phyloP scores from a whole-genome alignment of 2,113 vertebrate genomes.

The Rhipidura dahli region DNA sequence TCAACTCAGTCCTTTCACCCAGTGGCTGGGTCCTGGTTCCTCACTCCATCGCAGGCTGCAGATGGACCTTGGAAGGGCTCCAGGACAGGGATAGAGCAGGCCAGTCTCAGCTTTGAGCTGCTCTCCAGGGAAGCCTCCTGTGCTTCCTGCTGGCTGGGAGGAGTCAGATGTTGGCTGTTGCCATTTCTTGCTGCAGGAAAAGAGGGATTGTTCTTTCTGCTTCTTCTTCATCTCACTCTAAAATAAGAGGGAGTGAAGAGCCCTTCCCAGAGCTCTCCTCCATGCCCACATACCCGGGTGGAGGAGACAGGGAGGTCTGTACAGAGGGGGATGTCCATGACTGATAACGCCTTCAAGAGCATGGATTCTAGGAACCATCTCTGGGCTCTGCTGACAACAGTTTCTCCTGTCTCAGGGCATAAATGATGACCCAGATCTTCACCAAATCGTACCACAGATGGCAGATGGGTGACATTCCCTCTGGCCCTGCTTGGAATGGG shows the following conservation, averaged over 20 bases:
- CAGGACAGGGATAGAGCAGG: background rate
- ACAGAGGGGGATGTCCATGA: background rate
- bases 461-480: background rate
- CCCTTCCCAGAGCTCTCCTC: background rate
- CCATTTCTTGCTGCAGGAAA: background rate
- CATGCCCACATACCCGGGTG: background rate
- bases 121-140: background rate
- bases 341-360: background rate
- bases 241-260: background rate
- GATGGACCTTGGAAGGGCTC: background rate
- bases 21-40: fast-evolving
- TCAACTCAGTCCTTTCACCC: background rate
- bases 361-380: background rate
- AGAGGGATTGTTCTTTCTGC: no score
- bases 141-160: background rate
- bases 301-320: background rate
- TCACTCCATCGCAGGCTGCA: background rate
- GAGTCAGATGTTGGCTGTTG: background rate
- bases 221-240: no score
- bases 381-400: background rate
- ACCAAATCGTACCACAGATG: background rate
- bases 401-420: background rate
- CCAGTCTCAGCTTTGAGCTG: background rate
- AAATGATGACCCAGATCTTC: background rate
- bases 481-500: background rate